A percentile compares a stretch with the other conserved stretches of the same genome.
Conservation (phyloP, 2,888 invertebrate genomes). For the Eulithis prunata region DNA sequence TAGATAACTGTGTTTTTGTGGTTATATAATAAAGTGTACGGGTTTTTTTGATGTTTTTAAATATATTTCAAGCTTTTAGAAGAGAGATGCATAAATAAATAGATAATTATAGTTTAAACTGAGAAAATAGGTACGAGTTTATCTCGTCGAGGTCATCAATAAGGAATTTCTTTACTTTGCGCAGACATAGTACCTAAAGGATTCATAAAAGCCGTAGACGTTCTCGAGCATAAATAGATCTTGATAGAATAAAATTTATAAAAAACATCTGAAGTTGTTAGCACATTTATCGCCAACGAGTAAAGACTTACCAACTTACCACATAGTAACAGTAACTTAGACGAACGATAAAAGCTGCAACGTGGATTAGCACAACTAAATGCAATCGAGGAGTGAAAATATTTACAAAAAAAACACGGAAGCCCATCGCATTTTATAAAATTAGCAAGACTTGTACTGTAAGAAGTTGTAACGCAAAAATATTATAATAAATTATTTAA, state of each 20-base stretch:
- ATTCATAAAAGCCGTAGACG: neutral
- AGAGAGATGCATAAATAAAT: neutral
- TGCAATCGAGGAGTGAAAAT: conserved; percentile 43
- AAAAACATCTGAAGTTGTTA: conserved; percentile 5
- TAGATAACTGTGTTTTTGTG: conserved; percentile 11
- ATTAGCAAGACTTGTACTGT: conserved; percentile 54
- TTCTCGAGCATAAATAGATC: neutral
- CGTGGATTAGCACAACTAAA: conserved; percentile 47
- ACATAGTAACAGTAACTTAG: conserved; percentile 15
- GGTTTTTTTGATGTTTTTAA: neutral
- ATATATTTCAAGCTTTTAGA: neutral
- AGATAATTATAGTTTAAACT: neutral
- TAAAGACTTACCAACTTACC: conserved; percentile 15
- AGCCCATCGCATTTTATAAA: conserved; percentile 68
- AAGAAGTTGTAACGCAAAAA: neutral
- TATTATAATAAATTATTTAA: no score
- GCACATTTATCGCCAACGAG: conserved; percentile 7
- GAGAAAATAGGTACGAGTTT: neutral
- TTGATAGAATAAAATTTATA: neutral
- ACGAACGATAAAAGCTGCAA: conserved; percentile 55
- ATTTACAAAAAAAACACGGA: conserved; percentile 56
- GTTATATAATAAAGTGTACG: neutral
- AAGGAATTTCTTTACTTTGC: neutral
- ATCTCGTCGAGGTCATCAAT: neutral
- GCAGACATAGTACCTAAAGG: neutral